These are phyloP conservation scores for Eristalinus aeneus DNA, from an alignment of 2,888 invertebrate genomes.

Conservation along the genomic window DNA sequence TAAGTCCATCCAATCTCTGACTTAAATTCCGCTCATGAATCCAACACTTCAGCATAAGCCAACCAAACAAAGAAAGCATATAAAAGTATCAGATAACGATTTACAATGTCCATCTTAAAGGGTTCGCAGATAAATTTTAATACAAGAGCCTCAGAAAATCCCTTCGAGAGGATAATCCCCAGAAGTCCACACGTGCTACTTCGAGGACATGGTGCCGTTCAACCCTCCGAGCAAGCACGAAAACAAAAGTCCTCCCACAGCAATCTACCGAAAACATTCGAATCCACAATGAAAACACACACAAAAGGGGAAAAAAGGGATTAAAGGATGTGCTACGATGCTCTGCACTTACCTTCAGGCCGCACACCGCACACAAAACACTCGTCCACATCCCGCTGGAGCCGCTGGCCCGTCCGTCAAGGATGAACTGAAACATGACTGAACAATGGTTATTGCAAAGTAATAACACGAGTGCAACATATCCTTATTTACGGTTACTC, in stretches of 20 bases:
- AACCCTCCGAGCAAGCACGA: background rate
- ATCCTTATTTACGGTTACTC: conserved; percentile 21
- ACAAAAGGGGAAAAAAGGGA: background rate
- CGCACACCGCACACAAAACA: background rate
- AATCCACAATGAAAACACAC: background rate
- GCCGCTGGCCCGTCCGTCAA: background rate
- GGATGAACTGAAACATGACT: background rate
- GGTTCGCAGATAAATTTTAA: conserved; percentile 45
- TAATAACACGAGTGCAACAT: conserved; percentile 9
- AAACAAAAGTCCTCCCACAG: conserved; percentile 1
- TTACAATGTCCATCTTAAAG: conserved; percentile 10
- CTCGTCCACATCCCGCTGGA: background rate
- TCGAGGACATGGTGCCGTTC: background rate
- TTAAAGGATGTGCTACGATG: background rate
- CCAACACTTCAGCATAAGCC: background rate
- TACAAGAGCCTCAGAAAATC: conserved; percentile 11
- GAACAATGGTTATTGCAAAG: conserved; percentile 12
- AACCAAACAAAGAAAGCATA: background rate
- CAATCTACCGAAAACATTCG: background rate
- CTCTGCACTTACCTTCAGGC: background rate
- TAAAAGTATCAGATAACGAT: background rate
- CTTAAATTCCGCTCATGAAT: conserved; percentile 3
- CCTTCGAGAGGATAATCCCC: conserved; percentile 43
- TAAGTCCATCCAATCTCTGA: conserved; percentile 1
- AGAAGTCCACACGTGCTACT: conserved; percentile 54